Base-by-base conservation (phyloP, 2,888 invertebrate genomes). In the Alloscopus bannaensis region DNA sequence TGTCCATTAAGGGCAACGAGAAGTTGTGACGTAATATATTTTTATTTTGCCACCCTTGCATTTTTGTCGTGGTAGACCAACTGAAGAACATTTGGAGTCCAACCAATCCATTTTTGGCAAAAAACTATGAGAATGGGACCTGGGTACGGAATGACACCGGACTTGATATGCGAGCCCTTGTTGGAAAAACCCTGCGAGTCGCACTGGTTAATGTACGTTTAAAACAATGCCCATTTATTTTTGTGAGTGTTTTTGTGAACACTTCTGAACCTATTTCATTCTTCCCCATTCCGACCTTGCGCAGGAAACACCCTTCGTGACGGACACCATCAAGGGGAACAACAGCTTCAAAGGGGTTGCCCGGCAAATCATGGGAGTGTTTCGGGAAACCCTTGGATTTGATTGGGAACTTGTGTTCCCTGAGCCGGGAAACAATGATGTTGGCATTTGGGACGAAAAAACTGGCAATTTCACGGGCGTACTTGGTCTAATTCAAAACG, bases 331-430 rank as follows among this genome's bases (percentile, higher is more conserved):
- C 18, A 28, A 2, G 22, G 65, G 45, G 16, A 78, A 77, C 59
- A 80, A 84, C 70, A 79, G 62, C 20, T 69, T 85, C 20, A 66
- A 86, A 1, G 95, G 95, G 0, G 92, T 94, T 4, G 93, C 94
- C 0, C 95, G 95, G 87, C 89, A 91, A 66, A 88, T 95, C 66
- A 88, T 95, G 11, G 88, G 93, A 28, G 91, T 94, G 59, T 89
- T 95, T 2, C 91, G 91, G 52, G 87, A 91, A 70, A 92, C 92
- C 85, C 93, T 92, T 84, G 92, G 94, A 84, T 95, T 95, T 82
- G 92, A 93, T 0, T 95, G 93, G 86, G 91, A 92, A 16, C 90
- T 95, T 0, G 88, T 93, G 16, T 87, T 90, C 60, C 94, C 94
- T 0, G 47, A 62, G 0, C 11, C 18, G 13, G 88, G 90, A 6